Conservation (phyloP, 2,113 vertebrate species). For the Perognathus longimembris region DNA sequence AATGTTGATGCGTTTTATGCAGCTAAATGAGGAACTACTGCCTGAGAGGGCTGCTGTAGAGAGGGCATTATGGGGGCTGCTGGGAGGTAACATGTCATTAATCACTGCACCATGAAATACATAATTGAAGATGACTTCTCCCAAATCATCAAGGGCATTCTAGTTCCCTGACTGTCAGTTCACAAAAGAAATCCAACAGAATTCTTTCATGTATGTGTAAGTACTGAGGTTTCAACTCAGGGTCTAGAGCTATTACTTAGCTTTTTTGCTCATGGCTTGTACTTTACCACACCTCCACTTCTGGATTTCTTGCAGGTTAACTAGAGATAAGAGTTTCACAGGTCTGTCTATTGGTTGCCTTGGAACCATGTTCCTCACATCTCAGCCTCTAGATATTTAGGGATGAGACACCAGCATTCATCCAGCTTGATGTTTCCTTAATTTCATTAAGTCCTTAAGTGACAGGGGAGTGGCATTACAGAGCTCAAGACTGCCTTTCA, state of each 20-base stretch:
- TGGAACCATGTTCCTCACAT: too few relatives aligned
- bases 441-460: constrained; percentile 25
- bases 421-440: background rate
- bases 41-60: background rate
- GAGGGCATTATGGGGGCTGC: background rate
- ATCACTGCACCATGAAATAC: fast-evolving
- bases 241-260: too few relatives aligned
- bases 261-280: too few relatives aligned
- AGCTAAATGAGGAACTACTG: background rate
- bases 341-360: too few relatives aligned
- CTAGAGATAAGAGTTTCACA: too few relatives aligned
- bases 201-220: background rate
- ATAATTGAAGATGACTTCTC: background rate
- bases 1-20: background rate
- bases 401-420: background rate
- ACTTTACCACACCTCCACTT: too few relatives aligned
- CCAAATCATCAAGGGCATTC: background rate
- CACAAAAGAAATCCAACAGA: background rate
- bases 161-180: background rate
- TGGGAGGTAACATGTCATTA: fast-evolving
- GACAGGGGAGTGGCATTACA: background rate
- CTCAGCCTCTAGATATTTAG: too few relatives aligned
- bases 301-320: too few relatives aligned
- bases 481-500: constrained; percentile 46
- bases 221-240: background rate